Percentiles rank a stretch among this genome's conserved stretches.
Evolutionary conservation across 2,888 invertebrate genomes (phyloP).

Genomic region (Smittia aterrima): DNA sequence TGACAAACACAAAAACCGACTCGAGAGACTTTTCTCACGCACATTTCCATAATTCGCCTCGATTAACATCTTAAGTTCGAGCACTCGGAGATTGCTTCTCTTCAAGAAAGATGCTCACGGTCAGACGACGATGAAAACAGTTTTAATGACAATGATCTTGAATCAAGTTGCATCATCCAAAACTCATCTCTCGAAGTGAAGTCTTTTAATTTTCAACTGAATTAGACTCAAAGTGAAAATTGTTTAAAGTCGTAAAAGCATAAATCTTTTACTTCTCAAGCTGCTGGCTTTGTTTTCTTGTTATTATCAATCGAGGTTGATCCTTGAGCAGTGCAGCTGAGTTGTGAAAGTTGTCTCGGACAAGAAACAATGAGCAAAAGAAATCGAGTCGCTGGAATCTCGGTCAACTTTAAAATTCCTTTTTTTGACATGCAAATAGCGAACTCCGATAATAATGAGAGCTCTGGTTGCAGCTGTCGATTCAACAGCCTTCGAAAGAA

Average conservation of each 20-base stretch:
- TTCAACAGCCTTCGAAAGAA: background rate
- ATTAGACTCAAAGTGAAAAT: too few species aligned
- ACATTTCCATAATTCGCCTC: background rate
- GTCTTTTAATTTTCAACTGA: too few species aligned
- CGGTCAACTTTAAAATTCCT: background rate
- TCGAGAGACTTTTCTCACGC: background rate
- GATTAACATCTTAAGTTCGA: background rate
- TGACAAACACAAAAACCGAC: too few species aligned
- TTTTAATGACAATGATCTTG: slow-evolving; percentile 8
- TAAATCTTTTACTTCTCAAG: too few species aligned
- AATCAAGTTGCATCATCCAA: background rate
- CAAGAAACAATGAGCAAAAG: background rate
- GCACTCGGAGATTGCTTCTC: background rate
- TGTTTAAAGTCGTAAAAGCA: too few species aligned
- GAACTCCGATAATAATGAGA: background rate
- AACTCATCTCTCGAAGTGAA: too few species aligned
- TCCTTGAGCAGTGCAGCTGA: too few species aligned
- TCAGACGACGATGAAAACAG: background rate
- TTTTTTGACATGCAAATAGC: slow-evolving; percentile 7
- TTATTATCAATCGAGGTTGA: too few species aligned
- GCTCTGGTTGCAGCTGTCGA: background rate
- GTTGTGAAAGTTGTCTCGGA: background rate
- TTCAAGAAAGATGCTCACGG: background rate
- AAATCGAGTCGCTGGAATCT: background rate
- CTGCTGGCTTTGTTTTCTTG: too few species aligned